Evolutionary conservation across 1,140 invertebrate species (phyloP), one percentile per base, ranked within the genome.

Genomic region (Antheraea pernyi): DNA sequence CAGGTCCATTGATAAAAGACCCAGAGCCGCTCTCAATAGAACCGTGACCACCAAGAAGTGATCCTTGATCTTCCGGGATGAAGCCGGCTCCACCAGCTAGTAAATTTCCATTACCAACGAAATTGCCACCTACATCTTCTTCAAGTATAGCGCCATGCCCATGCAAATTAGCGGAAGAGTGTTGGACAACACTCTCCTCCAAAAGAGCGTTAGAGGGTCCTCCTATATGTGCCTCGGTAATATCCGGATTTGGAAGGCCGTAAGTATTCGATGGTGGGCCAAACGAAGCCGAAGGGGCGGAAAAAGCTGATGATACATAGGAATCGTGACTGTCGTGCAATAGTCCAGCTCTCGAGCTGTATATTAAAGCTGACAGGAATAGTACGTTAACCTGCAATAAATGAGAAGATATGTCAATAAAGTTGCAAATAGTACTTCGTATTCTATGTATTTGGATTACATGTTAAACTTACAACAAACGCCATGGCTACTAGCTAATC

Each of bases 401-500:
- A 67, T 66, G 58, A 8, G 37, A 58, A 72, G 13, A 46, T n/a
- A 53, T 1, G 18, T 53, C 0, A 48, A 48, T 19, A 36, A 16
- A 3, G 7, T 18, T 63, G 7, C n/a, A 37, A 16, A 22, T 37
- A 16, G 9, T 16, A 22, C 4, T 22, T 60, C 11, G 19, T 19
- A 36, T 8, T 63, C 9, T n/a, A 1, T 8, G 36, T 63, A 46
- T 68, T 36, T 6, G 59, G 8, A 46, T n/a, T 37, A 30, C 16
- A 58, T 36, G 70, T 75, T 76, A 59, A 62, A 92, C 89, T 91
- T 86, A 92, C 89, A 88, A 90, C 77, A 84, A 90, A 90, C 75
- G 83, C 85, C 87, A 92, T 92, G 89, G 88, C 89, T 92, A 76
- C 84, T 91, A 92, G 89, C 89, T 92, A 92, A 90, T 73, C 90